Evolutionary conservation across 2,797 vertebrate genomes (phyloP).

Genomic region (Micropoecilia bifurca): DNA sequence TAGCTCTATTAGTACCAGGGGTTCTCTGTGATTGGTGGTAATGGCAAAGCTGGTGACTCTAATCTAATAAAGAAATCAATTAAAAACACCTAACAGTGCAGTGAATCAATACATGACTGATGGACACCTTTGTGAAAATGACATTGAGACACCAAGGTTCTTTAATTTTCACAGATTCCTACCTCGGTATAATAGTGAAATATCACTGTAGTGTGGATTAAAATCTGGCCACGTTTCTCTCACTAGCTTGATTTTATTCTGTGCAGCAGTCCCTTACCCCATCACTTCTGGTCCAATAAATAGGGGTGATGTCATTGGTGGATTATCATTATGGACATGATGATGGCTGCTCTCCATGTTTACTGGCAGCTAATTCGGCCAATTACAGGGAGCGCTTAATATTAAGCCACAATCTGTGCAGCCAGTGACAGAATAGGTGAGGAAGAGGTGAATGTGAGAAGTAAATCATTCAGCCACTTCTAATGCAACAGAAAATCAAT

Average conservation of each 20-base stretch:
- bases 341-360: slow-evolving; percentile 4
- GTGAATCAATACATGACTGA: slow-evolving; percentile 3
- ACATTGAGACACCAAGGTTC: neutral
- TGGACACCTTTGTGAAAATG: neutral
- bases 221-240: neutral
- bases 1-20: neutral
- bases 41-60: neutral
- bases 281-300: neutral
- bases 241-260: neutral
- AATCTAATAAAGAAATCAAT: neutral
- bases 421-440: neutral
- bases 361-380: neutral
- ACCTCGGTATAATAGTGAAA: neutral
- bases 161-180: neutral
- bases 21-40: slow-evolving; percentile 1
- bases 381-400: neutral
- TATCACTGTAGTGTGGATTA: neutral
- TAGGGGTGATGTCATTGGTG: neutral
- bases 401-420: neutral
- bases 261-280: neutral
- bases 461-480: neutral
- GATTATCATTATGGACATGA: neutral
- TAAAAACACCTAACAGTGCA: neutral
- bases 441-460: neutral
- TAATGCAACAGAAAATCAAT: neutral